Base-by-base conservation (phyloP, 2,888 invertebrate species). In the Selenia dentaria region DNA sequence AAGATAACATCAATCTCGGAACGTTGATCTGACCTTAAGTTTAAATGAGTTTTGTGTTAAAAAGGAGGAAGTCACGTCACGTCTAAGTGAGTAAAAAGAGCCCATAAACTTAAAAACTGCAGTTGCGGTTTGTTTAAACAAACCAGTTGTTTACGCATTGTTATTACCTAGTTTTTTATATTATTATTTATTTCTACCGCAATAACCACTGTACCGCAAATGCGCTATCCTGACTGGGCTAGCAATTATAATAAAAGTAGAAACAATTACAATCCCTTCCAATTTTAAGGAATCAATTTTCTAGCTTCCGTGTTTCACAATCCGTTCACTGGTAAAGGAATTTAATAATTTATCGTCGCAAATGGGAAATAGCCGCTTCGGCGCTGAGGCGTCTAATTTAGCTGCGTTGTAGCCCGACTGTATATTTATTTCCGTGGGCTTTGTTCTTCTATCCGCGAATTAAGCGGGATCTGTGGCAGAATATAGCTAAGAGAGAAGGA, bases 391-490 rank as follows among this genome's bases (percentile, higher is more conserved):
- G 54, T 70, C 74, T 72, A 73, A 75, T 75, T 74, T 72, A 61
- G 73, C 73, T 74, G 66, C 69, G 64, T 54, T 70, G 70, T 69
- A 64, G 62, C 63, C 51, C 56, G 59, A 59, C 56, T 69, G 68
- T 81, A 71, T 83, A 85, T 89, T 85, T 87, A 85, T 87, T 85
- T 83, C 72, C 63, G 70, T 69, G 70, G 81, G 85, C 82, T 84
- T 88, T 85, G 85, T 87, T 85, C 85, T 86, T 85, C 80, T 86
- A 85, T 84, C 80, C 82, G 74, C 80, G 84, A 87, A 86, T 85
- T 86, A 88, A 82, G 71, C 67, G 62, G 70, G 68, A 73, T 70
- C 66, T 65, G 12, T 31, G 34, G 11, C 16, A 27, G 47, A 39
- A 22, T 22, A 35, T 24, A 12, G 10, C 9, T 6, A 12, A 6